These are phyloP conservation scores for Mus pahari DNA, from an alignment of 2,113 vertebrate genomes.

Conservation along the genomic window DNA sequence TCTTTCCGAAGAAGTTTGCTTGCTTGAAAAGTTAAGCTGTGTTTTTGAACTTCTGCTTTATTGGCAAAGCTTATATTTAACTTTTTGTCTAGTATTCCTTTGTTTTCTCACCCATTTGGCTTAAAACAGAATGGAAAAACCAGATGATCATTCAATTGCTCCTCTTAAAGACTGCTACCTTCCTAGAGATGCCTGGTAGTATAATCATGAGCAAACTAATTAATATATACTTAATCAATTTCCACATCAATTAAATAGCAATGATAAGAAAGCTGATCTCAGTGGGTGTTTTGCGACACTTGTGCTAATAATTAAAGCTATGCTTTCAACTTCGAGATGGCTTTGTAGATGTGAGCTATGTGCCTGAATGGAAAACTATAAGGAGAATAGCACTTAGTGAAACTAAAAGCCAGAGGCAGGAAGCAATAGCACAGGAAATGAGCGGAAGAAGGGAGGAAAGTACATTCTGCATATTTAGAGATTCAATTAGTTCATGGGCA, in stretches of 20 bases:
- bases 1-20: neutral
- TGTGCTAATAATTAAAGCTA: slow-evolving; percentile 41
- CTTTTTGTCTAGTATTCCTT: neutral
- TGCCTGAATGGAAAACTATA: neutral
- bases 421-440: slow-evolving; percentile 27
- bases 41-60: neutral
- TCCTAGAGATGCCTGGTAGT: neutral
- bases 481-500: slow-evolving; percentile 1
- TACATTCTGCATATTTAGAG: neutral
- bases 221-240: slow-evolving; percentile 60
- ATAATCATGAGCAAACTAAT: slow-evolving; percentile 33
- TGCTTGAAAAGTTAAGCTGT: neutral
- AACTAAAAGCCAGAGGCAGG: neutral
- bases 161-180: neutral
- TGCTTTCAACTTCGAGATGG: neutral
- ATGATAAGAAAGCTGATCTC: slow-evolving; percentile 33
- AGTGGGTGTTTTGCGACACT: neutral
- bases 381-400: slow-evolving; percentile 4
- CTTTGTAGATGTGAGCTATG: neutral
- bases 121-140: neutral
- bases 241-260: slow-evolving; percentile 62
- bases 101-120: neutral
- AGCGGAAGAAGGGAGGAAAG: slow-evolving; percentile 18
- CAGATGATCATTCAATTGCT: neutral
- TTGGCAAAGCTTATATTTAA: neutral